Percentiles rank a stretch among this genome's conserved stretches.
Evolutionary conservation across 2,797 vertebrate species (phyloP).

Genomic region (Etheostoma nigrum): DNA sequence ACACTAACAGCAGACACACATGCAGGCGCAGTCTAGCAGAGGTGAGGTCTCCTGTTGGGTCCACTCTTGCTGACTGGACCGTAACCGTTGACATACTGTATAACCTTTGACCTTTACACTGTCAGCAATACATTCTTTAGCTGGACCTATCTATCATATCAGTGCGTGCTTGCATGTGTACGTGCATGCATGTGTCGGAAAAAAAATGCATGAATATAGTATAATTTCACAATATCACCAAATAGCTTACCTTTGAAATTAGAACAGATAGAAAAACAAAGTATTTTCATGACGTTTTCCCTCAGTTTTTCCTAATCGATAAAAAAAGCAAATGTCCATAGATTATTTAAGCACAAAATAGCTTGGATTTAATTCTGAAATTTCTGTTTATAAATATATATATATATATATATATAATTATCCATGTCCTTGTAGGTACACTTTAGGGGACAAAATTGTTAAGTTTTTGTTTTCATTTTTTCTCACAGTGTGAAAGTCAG

Average conservation of each 20-base stretch:
- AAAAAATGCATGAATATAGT: neutral
- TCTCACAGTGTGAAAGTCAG: slow-evolving; percentile 57
- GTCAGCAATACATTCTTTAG: slow-evolving; percentile 69
- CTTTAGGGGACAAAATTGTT: neutral
- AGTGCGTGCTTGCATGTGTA: neutral
- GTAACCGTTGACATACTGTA: slow-evolving; percentile 63
- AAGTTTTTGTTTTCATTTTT: slow-evolving; percentile 16
- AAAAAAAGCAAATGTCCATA: neutral
- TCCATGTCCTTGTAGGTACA: slow-evolving; percentile 32
- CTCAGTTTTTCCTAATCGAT: neutral
- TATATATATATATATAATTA: slow-evolving; percentile 4
- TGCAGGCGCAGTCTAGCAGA: slow-evolving; percentile 26
- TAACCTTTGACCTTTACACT: slow-evolving; percentile 66
- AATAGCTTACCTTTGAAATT: neutral
- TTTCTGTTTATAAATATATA: slow-evolving; percentile 15
- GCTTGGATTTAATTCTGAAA: neutral
- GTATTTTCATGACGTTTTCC: no score
- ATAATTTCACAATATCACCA: neutral
- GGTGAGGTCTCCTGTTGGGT: slow-evolving; percentile 50
- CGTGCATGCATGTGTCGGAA: neutral
- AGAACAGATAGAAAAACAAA: neutral
- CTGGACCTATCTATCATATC: slow-evolving; percentile 23
- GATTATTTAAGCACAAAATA: no score
- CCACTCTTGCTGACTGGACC: slow-evolving; percentile 70
- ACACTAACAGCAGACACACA: neutral